A percentile compares a stretch with the other conserved stretches of the same genome.
These are phyloP conservation scores for Sebastes steindachneri DNA, from an alignment of 2,797 vertebrate species.

Conservation along the genomic window DNA sequence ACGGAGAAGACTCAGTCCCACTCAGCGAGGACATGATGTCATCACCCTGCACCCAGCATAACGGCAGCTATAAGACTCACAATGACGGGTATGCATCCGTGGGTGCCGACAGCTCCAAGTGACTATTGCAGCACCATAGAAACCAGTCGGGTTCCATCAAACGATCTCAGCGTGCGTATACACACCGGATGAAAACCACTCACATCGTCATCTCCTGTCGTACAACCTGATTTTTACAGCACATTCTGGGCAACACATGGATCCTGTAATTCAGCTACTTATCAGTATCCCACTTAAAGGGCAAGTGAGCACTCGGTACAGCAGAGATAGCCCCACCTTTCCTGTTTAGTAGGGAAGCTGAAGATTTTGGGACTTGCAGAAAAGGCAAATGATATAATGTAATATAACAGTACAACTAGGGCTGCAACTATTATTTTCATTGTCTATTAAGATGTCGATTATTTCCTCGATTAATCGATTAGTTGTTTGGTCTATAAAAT, in stretches of 20 bases:
- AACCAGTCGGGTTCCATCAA: background rate
- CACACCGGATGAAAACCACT: constrained; percentile 5
- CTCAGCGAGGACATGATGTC: constrained; percentile 74
- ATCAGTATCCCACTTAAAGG: background rate
- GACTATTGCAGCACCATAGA: constrained; percentile 8
- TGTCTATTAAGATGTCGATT: background rate
- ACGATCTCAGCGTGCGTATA: background rate
- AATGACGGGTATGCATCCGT: constrained; percentile 68
- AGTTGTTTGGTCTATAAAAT: too few species aligned
- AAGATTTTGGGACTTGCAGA: background rate
- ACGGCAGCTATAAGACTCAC: constrained; percentile 87
- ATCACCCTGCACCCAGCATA: constrained; percentile 84
- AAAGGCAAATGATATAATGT: background rate
- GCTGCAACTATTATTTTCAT: background rate
- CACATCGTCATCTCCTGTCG: background rate
- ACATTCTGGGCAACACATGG: background rate
- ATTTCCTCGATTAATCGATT: too few species aligned
- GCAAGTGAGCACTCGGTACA: background rate
- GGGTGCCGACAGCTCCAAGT: constrained; percentile 76
- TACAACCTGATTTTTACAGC: background rate
- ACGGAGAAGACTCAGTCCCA: constrained; percentile 78
- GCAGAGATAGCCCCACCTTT: background rate
- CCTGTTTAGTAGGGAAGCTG: background rate
- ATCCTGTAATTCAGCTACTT: background rate
- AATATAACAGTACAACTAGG: too few species aligned